Evolutionary conservation across 2,797 vertebrate genomes (phyloP).

Genomic region (Urophycis tenuis): DNA sequence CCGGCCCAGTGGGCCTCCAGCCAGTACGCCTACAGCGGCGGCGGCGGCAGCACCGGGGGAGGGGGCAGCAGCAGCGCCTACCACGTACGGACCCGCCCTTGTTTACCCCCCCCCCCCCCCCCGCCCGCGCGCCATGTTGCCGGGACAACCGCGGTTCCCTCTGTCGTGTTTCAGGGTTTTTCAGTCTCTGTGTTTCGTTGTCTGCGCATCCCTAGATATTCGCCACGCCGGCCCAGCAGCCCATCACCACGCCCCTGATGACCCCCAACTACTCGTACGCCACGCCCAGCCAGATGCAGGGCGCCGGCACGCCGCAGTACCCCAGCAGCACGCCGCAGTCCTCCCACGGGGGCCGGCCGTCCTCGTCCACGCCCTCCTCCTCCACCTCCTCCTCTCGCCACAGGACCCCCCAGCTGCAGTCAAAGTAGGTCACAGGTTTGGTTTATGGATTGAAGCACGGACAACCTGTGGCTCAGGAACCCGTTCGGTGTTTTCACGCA

Average conservation of each 20-base stretch:
- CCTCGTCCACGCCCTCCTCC: conserved; percentile 73
- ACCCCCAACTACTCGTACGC: conserved; percentile 86
- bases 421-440: conserved; percentile 74
- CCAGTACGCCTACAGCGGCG: conserved; percentile 79
- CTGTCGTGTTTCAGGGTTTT: not conserved
- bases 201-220: conserved; percentile 68
- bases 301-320: conserved; percentile 82
- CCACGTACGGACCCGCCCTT: conserved; percentile 61
- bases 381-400: conserved; percentile 73
- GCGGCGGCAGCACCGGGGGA: conserved; percentile 69
- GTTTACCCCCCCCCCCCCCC: no score
- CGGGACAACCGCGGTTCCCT: not conserved
- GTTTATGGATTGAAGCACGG: not conserved
- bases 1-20: conserved; percentile 80
- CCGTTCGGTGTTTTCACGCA: not conserved
- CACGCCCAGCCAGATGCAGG: conserved; percentile 75
- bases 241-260: conserved; percentile 81
- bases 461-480: not conserved
- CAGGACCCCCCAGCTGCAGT: conserved; percentile 69
- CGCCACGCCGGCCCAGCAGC: conserved; percentile 78
- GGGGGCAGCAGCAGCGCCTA: conserved; percentile 72
- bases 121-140: not conserved
- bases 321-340: conserved; percentile 80
- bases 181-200: no score
- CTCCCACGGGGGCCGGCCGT: conserved; percentile 48